Base-by-base conservation (phyloP, 2,888 invertebrate species). In the Rhogogaster chlorosoma region DNA sequence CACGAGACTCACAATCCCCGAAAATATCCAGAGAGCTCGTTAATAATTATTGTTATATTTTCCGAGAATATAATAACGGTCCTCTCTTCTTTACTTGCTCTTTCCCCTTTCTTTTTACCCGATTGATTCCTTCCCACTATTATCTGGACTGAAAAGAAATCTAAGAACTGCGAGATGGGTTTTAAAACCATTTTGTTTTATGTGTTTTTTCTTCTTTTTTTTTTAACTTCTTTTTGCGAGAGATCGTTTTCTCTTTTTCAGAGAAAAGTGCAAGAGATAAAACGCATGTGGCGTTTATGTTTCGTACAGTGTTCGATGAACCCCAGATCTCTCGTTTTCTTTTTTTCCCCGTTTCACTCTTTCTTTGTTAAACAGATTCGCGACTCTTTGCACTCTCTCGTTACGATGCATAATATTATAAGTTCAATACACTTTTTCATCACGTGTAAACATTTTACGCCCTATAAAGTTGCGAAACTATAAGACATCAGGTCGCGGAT, bases 271-370 rank as follows among this genome's bases (percentile, higher is more conserved):
- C 49, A 38, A 4, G 61, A 53, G 77, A 77, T 77, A 77, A 49
- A 77, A 53, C 49, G n/a, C n/a, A 18, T 32, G 18, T 29, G 29
- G 49, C 77, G 77, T 45, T 53, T 53, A 53, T 53, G 53, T 53
- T 42, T 53, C 10, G 45, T n/a, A 2, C 32, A 7, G 32, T 77
- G 49, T 77, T 49, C 49, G 53, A 29, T 77, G 77, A 77, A 77
- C 77, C 77, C 49, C 49, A 29, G 77, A 49, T 53, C 77, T 77
- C 9, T 10, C 26, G n/a, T 77, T 77, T 77, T n/a, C n/a, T 49
- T n/a, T 53, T 53, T 1, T 0, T 53, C 7, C 7, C 7, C 7
- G n/a, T 53, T n/a, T n/a, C 7, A 49, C 1, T 53, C 7, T 53
- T 7, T 29, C 10, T 77, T 77, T 77, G 49, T 77, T 77, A 18